Conservation (phyloP, 2,113 vertebrate species). For the Sorex araneus region DNA sequence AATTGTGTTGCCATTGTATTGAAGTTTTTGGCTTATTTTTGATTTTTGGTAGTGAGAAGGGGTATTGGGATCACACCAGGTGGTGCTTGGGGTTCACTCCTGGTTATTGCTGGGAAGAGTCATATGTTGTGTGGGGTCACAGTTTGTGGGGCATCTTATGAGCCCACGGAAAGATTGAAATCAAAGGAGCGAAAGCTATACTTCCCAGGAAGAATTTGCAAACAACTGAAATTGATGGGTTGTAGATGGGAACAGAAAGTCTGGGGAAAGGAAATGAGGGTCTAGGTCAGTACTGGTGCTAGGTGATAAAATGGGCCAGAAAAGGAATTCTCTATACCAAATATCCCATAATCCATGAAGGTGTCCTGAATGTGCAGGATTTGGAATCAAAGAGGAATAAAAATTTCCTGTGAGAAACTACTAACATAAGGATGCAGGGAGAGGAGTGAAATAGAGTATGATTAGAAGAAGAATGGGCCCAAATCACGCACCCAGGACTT, state of each 20-base stretch:
- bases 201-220: slow-evolving; percentile 29
- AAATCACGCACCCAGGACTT: no score
- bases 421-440: no score
- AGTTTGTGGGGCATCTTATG: not conserved
- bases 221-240: slow-evolving; percentile 18
- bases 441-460: no score
- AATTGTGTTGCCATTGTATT: no score
- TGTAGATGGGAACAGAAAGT: not conserved
- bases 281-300: not conserved
- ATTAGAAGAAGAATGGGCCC: no score
- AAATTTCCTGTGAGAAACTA: not conserved
- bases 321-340: not conserved
- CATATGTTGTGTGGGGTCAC: not conserved
- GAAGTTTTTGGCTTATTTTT: no score
- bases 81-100: no score
- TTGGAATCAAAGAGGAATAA: slow-evolving; percentile 21
- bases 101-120: no score
- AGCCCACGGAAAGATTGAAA: slow-evolving; percentile 15
- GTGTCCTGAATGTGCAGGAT: slow-evolving; percentile 10
- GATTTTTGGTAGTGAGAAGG: no score
- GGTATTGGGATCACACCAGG: no score
- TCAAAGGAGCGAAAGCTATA: slow-evolving; percentile 31
- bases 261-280: no score
- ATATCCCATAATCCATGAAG: not conserved
- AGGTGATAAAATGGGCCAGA: not conserved